A percentile compares a stretch with the other conserved stretches of the same genome.
These are phyloP conservation scores for Standfussiana lucernea DNA, from an alignment of 2,888 invertebrate genomes.

Conservation along the genomic window DNA sequence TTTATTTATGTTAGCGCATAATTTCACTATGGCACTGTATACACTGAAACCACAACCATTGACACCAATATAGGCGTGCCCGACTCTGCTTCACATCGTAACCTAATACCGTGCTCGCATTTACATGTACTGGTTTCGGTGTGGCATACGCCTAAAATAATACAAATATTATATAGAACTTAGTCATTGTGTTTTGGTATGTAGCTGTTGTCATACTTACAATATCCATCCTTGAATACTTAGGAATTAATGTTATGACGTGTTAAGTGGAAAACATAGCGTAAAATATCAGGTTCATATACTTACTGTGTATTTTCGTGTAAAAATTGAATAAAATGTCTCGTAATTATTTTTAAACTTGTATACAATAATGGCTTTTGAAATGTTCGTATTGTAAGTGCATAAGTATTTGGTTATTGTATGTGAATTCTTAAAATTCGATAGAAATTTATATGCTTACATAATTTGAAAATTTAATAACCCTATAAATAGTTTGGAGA, in stretches of 20 bases:
- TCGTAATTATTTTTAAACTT: slow-evolving; percentile 54
- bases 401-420: slow-evolving; percentile 42
- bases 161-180: slow-evolving; percentile 49
- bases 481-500: slow-evolving; percentile 16
- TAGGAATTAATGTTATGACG: slow-evolving; percentile 54
- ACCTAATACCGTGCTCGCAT: not conserved
- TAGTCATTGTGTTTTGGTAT: slow-evolving; percentile 54
- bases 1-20: slow-evolving; percentile 28
- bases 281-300: slow-evolving; percentile 51
- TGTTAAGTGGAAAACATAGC: slow-evolving; percentile 45
- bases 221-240: slow-evolving; percentile 57
- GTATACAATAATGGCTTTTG: slow-evolving; percentile 54
- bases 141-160: slow-evolving; percentile 40
- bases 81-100: slow-evolving; percentile 1
- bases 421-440: slow-evolving; percentile 42
- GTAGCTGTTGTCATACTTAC: slow-evolving; percentile 50
- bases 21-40: slow-evolving; percentile 3
- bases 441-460: slow-evolving; percentile 34
- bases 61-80: slow-evolving; percentile 1
- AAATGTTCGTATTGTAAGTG: slow-evolving; percentile 53
- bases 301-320: slow-evolving; percentile 59
- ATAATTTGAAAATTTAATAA: slow-evolving; percentile 28
- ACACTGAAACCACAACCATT: slow-evolving; percentile 34
- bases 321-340: slow-evolving; percentile 48
- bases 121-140: slow-evolving; percentile 45